These are phyloP conservation scores for Chitala chitala DNA, from an alignment of 2,113 vertebrate species.

Conservation along the genomic window DNA sequence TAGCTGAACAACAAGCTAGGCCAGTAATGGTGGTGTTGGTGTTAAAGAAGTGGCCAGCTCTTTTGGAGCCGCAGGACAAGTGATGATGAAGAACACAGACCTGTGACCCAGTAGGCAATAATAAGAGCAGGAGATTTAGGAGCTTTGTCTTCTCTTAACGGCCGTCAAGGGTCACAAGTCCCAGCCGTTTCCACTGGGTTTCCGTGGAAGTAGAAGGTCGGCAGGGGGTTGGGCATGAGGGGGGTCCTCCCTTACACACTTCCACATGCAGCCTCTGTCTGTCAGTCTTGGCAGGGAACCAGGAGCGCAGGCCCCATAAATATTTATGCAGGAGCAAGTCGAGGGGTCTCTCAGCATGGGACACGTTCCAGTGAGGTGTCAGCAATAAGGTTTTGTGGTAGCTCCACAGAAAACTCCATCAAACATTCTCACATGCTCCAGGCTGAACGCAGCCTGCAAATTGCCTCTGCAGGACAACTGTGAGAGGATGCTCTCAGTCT, in stretches of 20 bases:
- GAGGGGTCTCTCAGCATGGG: slow-evolving; percentile 31
- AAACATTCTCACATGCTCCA: too few species aligned
- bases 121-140: not conserved
- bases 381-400: slow-evolving; percentile 26
- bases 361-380: slow-evolving; percentile 24
- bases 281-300: slow-evolving; percentile 7
- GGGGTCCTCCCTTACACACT: not conserved
- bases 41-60: not conserved
- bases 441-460: not conserved
- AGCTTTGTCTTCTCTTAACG: not conserved
- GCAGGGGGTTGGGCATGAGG: not conserved
- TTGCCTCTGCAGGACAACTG: not conserved
- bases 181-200: not conserved
- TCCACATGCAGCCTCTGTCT: slow-evolving; percentile 3
- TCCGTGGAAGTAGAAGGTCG: not conserved
- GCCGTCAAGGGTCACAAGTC: not conserved
- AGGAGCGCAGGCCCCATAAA: slow-evolving; percentile 27
- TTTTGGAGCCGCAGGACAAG: not conserved
- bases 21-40: too few species aligned
- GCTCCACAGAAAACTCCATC: not conserved
- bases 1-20: too few species aligned
- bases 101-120: not conserved
- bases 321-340: slow-evolving; percentile 34
- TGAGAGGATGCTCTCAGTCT: not conserved
- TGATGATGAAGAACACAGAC: not conserved